Evolutionary conservation across 2,888 invertebrate genomes (phyloP).

Genomic region (Argyresthia goedartella): DNA sequence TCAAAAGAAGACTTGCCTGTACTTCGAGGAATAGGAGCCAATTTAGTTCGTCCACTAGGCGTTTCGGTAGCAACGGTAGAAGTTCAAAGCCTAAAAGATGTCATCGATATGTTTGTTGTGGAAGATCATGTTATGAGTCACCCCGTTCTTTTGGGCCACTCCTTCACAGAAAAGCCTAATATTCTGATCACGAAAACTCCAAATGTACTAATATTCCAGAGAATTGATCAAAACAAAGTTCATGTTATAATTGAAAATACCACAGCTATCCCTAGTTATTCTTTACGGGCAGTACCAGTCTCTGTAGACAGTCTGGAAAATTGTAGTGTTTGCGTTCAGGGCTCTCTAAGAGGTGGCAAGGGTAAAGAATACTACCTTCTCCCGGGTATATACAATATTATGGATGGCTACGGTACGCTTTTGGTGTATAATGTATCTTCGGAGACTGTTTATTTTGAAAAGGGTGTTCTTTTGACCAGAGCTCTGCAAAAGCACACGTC

Average conservation of each 20-base stretch:
- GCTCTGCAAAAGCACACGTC: too few species aligned
- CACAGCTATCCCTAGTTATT: too few species aligned
- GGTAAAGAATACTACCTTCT: neutral
- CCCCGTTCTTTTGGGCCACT: too few species aligned
- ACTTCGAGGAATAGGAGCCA: constrained; percentile 7
- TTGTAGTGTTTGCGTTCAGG: neutral
- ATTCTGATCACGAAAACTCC: neutral
- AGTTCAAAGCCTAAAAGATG: constrained; percentile 1
- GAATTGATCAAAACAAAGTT: neutral
- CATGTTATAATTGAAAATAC: too few species aligned
- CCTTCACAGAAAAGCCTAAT: neutral
- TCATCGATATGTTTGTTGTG: too few species aligned
- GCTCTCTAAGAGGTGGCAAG: neutral
- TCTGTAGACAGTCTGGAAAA: neutral
- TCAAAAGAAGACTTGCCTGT: too few species aligned
- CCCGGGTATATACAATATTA: neutral
- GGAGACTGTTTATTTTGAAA: too few species aligned
- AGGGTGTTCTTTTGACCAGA: too few species aligned
- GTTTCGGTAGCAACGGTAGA: neutral
- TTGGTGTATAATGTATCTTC: too few species aligned
- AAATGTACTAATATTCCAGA: neutral
- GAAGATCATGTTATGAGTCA: too few species aligned
- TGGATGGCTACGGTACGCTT: neutral
- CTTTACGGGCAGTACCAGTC: too few species aligned
- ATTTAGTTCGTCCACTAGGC: constrained; percentile 5